Evolutionary conservation across 2,113 vertebrate species (phyloP).

Genomic region (Argyrosomus japonicus): DNA sequence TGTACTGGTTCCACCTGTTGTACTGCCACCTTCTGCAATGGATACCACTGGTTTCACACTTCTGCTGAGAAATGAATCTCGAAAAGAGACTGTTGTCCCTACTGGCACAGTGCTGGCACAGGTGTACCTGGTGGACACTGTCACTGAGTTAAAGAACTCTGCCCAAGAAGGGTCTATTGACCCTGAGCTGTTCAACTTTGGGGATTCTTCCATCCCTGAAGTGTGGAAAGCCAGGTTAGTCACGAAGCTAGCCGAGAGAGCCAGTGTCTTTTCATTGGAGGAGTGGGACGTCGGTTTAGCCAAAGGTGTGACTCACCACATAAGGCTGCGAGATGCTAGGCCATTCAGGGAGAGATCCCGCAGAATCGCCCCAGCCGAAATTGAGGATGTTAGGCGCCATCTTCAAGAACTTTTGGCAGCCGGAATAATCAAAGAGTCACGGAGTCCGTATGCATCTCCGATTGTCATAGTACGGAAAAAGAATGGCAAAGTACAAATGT

Average conservation of each 20-base stretch:
- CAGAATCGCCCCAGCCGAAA: too few species aligned
- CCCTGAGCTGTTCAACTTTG: constrained; percentile 9
- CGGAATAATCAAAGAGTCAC: not conserved
- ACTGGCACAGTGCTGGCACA: too few species aligned
- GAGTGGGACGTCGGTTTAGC: constrained; percentile 40
- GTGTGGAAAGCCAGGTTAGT: constrained; percentile 35
- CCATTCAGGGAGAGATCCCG: not conserved
- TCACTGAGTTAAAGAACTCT: too few species aligned
- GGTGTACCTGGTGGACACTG: too few species aligned
- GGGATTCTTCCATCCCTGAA: constrained; percentile 11
- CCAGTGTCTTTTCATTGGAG: constrained; percentile 34
- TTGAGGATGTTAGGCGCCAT: too few species aligned
- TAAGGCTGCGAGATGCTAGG: not conserved
- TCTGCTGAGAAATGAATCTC: too few species aligned
- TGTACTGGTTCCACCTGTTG: constrained; percentile 33
- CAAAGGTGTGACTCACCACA: not conserved
- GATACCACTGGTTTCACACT: too few species aligned
- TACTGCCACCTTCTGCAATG: not conserved
- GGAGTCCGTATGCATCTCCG: not conserved
- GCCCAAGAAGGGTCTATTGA: too few species aligned
- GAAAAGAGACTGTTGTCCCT: too few species aligned
- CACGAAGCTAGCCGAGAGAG: not conserved
- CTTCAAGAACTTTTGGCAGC: not conserved
- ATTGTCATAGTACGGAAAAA: not conserved
- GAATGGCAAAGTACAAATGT: not conserved